Percentiles rank a stretch among this genome's conserved stretches.
phyloP scores from a whole-genome alignment of 2,888 invertebrate genomes.

The Danaus chrysippus region DNA sequence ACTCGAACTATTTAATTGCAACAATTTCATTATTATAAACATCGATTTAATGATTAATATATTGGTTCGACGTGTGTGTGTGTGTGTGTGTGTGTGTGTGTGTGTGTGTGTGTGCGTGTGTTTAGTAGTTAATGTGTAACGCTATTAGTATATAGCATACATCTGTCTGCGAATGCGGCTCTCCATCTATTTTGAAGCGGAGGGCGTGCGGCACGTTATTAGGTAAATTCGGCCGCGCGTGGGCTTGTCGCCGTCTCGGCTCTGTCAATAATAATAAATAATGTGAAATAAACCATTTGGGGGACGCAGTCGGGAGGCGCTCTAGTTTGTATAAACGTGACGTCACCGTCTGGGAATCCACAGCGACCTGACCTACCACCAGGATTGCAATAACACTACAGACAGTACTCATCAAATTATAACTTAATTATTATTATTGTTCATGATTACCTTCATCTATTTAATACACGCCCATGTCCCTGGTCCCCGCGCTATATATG shows the following conservation, averaged over 20 bases:
- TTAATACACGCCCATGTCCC: slow-evolving; percentile 15
- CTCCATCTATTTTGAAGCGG: slow-evolving; percentile 55
- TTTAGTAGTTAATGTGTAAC: too few relatives aligned
- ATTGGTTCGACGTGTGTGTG: too few relatives aligned
- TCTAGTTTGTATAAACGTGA: slow-evolving; percentile 75
- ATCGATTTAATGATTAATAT: too few relatives aligned
- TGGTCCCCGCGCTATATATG: slow-evolving; percentile 49
- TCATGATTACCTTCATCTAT: slow-evolving; percentile 5
- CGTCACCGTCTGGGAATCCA: slow-evolving; percentile 77
- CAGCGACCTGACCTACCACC: slow-evolving; percentile 75
- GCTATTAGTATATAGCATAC: slow-evolving; percentile 6
- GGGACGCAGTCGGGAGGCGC: slow-evolving; percentile 58
- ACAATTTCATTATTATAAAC: too few relatives aligned
- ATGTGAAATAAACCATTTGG: slow-evolving; percentile 70
- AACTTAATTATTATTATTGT: slow-evolving; percentile 4
- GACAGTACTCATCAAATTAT: too few relatives aligned
- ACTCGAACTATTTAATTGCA: too few relatives aligned
- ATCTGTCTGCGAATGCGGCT: slow-evolving; percentile 26
- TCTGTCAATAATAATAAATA: slow-evolving; percentile 74
- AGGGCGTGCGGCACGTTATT: slow-evolving; percentile 48
- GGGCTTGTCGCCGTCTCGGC: slow-evolving; percentile 75
- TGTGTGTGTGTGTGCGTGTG: too few relatives aligned
- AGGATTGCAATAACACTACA: slow-evolving; percentile 31
- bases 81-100: too few relatives aligned
- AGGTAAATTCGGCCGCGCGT: slow-evolving; percentile 61